phyloP scores from a whole-genome alignment of 2,888 invertebrate species.

The Allygus modestus region DNA sequence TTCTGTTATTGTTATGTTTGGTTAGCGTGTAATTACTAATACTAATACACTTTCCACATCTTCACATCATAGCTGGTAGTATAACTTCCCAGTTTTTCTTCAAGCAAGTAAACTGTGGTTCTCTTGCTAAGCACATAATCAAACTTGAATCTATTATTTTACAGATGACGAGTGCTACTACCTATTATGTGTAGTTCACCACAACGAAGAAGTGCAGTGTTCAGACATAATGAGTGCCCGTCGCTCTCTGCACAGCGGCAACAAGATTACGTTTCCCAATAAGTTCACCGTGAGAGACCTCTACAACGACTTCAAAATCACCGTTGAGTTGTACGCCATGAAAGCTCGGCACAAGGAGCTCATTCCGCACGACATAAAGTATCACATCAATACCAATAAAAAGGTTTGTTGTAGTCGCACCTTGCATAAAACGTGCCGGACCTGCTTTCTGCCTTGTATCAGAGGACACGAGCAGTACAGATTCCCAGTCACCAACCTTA shows the following conservation, averaged over 20 bases:
- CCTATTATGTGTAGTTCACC: constrained; percentile 87
- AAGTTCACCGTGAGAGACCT: constrained; percentile 86
- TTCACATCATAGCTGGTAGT: no score
- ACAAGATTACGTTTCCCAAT: constrained; percentile 84
- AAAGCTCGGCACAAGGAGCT: constrained; percentile 83
- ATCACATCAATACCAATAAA: constrained; percentile 85
- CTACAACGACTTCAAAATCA: constrained; percentile 92
- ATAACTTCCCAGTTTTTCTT: no score
- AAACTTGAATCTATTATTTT: not conserved
- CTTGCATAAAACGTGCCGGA: not conserved
- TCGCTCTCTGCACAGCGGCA: constrained; percentile 76
- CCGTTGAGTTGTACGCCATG: constrained; percentile 90
- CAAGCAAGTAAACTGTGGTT: no score
- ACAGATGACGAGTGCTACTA: constrained; percentile 74
- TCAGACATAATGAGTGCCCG: constrained; percentile 80
- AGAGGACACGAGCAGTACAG: no score
- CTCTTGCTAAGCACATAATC: no score
- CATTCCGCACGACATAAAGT: constrained; percentile 92
- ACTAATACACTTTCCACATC: no score
- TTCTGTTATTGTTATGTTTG: no score
- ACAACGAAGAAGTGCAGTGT: constrained; percentile 84
- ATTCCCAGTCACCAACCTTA: no score
- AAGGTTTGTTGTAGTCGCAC: constrained; percentile 80
- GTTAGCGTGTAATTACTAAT: no score
- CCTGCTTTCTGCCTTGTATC: no score